phyloP scores from a whole-genome alignment of 2,888 invertebrate genomes.

The Drosophila algonquin region DNA sequence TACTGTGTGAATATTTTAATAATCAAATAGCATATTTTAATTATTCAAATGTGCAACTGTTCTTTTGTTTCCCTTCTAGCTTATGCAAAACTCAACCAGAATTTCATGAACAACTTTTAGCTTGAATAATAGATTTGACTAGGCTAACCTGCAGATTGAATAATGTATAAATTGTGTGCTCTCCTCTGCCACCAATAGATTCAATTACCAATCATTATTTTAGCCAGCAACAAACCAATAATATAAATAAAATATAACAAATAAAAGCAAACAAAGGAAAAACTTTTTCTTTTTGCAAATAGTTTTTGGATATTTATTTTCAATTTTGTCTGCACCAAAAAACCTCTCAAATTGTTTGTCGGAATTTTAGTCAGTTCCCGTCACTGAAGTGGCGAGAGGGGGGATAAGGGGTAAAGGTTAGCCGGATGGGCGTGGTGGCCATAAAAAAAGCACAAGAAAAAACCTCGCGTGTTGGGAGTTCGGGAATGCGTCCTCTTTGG shows the following conservation, averaged over 20 bases:
- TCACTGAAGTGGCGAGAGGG: neutral
- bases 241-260: neutral
- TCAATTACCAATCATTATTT: slow-evolving; percentile 42
- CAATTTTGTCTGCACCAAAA: slow-evolving; percentile 28
- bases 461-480: slow-evolving; percentile 34
- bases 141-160: slow-evolving; percentile 3
- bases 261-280: slow-evolving; percentile 1
- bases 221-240: slow-evolving; percentile 12
- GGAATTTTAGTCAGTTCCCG: slow-evolving; percentile 29
- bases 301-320: slow-evolving; percentile 47
- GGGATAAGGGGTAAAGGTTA: neutral
- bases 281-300: slow-evolving; percentile 26
- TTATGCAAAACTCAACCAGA: neutral
- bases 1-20: slow-evolving; percentile 6
- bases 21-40: neutral
- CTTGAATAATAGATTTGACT: neutral
- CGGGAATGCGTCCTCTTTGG: slow-evolving; percentile 10
- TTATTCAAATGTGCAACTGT: neutral
- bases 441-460: slow-evolving; percentile 10
- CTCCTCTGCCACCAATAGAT: slow-evolving; percentile 10
- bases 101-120: slow-evolving; percentile 7
- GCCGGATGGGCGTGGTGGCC: slow-evolving; percentile 5
- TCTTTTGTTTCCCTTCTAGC: neutral
- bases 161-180: slow-evolving; percentile 8
- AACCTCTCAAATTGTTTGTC: slow-evolving; percentile 34